Evolutionary conservation across 2,797 vertebrate species (phyloP).

Genomic region (Spinibarbus caldwelli): DNA sequence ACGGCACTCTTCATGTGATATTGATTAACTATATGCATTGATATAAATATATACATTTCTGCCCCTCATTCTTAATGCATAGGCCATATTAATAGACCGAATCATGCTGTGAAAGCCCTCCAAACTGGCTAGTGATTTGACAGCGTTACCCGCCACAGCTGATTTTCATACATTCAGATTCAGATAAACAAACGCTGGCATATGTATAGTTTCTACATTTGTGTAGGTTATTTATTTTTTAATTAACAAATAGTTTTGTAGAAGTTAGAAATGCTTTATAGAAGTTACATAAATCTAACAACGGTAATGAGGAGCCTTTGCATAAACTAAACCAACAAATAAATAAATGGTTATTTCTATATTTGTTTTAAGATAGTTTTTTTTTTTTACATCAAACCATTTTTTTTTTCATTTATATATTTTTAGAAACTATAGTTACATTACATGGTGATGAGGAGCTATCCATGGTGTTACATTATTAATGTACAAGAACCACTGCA

Average conservation of each 20-base stretch:
- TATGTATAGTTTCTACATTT: background rate
- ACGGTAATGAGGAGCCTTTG: background rate
- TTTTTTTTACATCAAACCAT: background rate
- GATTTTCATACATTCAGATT: background rate
- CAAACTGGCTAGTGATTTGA: no score
- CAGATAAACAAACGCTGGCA: background rate
- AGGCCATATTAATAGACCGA: no score
- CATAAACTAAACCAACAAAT: background rate
- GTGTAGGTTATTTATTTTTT: background rate
- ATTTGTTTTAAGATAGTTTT: no score
- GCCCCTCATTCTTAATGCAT: no score
- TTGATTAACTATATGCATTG: no score
- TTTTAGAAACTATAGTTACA: background rate
- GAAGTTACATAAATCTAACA: background rate
- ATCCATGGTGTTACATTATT: background rate
- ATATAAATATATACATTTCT: no score
- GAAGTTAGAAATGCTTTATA: no score
- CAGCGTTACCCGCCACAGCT: no score
- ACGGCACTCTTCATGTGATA: no score
- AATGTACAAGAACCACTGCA: background rate
- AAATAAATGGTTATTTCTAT: background rate
- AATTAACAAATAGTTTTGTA: background rate
- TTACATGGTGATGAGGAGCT: no score
- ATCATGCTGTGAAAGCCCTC: no score
- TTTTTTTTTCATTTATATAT: no score